Conservation (phyloP, 2,797 vertebrate genomes). For the Poeciliopsis presidionis region DNA sequence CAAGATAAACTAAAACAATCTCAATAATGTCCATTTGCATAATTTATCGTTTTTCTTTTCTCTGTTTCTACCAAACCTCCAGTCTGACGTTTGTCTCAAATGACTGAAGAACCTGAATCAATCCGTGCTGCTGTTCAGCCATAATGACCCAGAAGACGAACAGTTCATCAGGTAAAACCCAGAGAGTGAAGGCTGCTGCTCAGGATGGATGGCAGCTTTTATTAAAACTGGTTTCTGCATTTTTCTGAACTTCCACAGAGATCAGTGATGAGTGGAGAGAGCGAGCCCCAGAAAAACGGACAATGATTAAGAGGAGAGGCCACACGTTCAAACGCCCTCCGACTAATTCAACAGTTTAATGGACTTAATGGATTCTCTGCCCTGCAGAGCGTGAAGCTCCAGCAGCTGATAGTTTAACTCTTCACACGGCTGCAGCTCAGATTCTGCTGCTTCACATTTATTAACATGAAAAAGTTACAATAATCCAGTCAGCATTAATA, state of each 20-base stretch:
- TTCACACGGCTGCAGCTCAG: background rate
- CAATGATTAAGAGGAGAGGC: constrained; percentile 30
- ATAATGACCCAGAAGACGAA: constrained; percentile 8
- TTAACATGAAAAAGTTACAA: background rate
- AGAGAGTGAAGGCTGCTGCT: background rate
- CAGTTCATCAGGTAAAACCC: background rate
- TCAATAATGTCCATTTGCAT: no score
- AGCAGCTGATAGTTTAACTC: constrained; percentile 2
- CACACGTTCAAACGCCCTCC: constrained; percentile 10
- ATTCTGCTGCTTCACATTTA: background rate
- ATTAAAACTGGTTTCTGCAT: background rate
- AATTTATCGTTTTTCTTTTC: no score
- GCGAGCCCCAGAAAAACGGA: constrained; percentile 14
- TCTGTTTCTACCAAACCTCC: no score
- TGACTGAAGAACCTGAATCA: background rate
- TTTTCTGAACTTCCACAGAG: background rate
- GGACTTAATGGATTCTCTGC: constrained; percentile 37
- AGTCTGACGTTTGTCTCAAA: background rate
- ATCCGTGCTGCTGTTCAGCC: background rate
- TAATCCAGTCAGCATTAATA: background rate
- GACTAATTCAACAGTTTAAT: constrained; percentile 48
- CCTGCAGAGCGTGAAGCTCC: constrained; percentile 10
- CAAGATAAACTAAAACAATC: no score
- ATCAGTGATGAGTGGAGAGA: constrained; percentile 12
- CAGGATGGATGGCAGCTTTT: background rate